A percentile compares a stretch with the other conserved stretches of the same genome.
phyloP scores from a whole-genome alignment of 1,140 invertebrate genomes.

The Heliconius congener region DNA sequence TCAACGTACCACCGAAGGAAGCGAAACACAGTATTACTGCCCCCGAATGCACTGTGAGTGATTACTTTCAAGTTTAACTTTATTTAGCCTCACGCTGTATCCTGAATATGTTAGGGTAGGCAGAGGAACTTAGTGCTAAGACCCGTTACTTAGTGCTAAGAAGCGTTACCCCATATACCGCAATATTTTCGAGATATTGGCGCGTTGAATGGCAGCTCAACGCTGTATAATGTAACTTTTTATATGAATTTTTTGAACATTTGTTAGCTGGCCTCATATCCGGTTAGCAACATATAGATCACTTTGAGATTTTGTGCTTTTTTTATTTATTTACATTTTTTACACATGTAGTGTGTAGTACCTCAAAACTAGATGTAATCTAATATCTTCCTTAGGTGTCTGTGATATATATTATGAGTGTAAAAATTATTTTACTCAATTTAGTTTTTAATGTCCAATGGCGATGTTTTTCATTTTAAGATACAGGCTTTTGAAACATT shows the following conservation, averaged over 20 bases:
- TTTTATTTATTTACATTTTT: slow-evolving; percentile 61
- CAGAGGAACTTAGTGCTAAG: no score
- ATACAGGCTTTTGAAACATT: slow-evolving; percentile 34
- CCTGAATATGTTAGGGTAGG: no score
- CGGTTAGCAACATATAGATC: slow-evolving; percentile 34
- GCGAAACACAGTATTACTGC: slow-evolving; percentile 73
- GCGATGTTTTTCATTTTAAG: slow-evolving; percentile 27
- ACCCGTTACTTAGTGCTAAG: no score
- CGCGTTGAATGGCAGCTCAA: no score
- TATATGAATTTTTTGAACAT: slow-evolving; percentile 35
- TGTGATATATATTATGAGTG: slow-evolving; percentile 76
- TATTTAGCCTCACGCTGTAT: not conserved
- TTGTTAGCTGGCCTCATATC: not conserved
- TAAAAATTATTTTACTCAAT: slow-evolving; percentile 52
- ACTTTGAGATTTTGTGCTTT: slow-evolving; percentile 67
- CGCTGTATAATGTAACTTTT: not conserved
- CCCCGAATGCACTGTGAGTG: slow-evolving; percentile 71
- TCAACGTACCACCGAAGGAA: slow-evolving; percentile 65
- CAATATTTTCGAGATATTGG: no score
- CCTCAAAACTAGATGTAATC: slow-evolving; percentile 45
- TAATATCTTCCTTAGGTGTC: slow-evolving; percentile 70
- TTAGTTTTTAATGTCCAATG: slow-evolving; percentile 35
- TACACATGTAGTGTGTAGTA: slow-evolving; percentile 48
- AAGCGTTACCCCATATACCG: no score
- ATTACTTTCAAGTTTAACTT: slow-evolving; percentile 80